Conservation (phyloP, 92 coral and sea anemone genomes). For the Palythoa grandiflora region DNA sequence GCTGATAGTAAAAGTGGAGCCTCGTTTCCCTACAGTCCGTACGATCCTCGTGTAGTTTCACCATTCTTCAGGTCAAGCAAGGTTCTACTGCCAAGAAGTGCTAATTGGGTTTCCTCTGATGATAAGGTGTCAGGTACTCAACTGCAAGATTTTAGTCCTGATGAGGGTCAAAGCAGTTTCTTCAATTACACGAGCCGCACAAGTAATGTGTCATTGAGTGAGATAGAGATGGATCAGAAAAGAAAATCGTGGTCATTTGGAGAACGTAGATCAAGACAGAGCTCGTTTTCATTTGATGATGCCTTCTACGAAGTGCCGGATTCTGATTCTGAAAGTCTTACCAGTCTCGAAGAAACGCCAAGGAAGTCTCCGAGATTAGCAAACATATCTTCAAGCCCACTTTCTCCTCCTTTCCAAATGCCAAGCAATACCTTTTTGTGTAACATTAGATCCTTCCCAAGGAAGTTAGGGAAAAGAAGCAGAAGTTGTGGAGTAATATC, state of each 20-base stretch:
- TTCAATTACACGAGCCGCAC: background rate
- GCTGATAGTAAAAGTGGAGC: constrained; percentile 80
- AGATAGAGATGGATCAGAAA: background rate
- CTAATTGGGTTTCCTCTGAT: constrained; percentile 8
- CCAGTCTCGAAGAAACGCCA: constrained; percentile 6
- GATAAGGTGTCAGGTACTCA: background rate
- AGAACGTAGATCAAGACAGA: background rate
- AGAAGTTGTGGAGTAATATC: constrained; percentile 21
- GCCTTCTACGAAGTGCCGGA: constrained; percentile 30
- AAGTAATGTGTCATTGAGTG: background rate
- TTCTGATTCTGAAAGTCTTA: constrained; percentile 12
- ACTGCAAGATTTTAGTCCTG: background rate
- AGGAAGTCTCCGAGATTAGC: constrained; percentile 27
- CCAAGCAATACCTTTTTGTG: constrained; percentile 50
- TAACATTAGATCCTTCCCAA: constrained; percentile 17
- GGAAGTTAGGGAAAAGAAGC: background rate
- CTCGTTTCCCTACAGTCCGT: constrained; percentile 84
- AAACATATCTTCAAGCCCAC: background rate
- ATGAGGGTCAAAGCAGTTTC: constrained; percentile 1
- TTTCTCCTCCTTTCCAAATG: constrained; percentile 41
- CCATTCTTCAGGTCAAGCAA: constrained; percentile 62
- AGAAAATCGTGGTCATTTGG: constrained; percentile 1
- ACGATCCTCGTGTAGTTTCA: constrained; percentile 86
- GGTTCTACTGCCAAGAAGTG: constrained; percentile 70
- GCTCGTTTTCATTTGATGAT: constrained; percentile 22